These are phyloP conservation scores for Blastomussa wellsi DNA, from an alignment of 92 coral and sea anemone species.

Conservation along the genomic window DNA sequence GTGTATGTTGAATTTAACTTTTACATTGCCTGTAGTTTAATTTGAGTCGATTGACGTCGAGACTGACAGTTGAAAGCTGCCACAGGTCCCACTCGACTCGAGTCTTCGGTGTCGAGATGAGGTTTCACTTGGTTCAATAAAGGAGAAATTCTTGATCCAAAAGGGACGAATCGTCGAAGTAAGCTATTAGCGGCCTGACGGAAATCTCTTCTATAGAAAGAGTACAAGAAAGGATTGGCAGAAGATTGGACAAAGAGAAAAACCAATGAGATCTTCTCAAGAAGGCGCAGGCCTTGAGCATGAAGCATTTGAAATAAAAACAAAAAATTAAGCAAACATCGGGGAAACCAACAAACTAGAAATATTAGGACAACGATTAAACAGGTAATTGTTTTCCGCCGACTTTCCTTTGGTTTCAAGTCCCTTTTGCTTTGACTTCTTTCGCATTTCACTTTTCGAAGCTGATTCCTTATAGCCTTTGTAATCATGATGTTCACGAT, in stretches of 20 bases:
- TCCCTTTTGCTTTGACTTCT: background rate
- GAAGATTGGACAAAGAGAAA: conserved; percentile 68
- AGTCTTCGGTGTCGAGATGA: background rate
- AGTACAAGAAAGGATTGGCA: conserved; percentile 69
- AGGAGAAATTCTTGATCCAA: background rate
- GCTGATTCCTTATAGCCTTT: conserved; percentile 57
- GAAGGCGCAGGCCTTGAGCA: conserved; percentile 1
- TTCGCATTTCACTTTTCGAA: background rate
- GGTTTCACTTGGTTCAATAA: background rate
- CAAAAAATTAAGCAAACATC: conserved; percentile 56
- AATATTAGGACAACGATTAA: conserved; percentile 55
- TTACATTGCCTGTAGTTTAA: background rate
- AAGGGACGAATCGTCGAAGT: background rate
- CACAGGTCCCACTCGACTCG: background rate
- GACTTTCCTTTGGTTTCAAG: conserved; percentile 7
- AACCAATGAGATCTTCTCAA: conserved; percentile 67
- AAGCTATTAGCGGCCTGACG: conserved; percentile 63
- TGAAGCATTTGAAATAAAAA: conserved; percentile 2
- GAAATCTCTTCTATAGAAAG: conserved; percentile 70
- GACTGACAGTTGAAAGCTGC: background rate
- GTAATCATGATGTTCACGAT: conserved; percentile 54
- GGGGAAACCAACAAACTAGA: conserved; percentile 69
- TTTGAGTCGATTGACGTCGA: background rate
- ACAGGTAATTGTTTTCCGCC: conserved; percentile 57
- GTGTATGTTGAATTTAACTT: background rate